A percentile compares a stretch with the other conserved stretches of the same genome.
These are phyloP conservation scores for Hetaerina americana DNA, from an alignment of 1,140 invertebrate species.

Conservation along the genomic window DNA sequence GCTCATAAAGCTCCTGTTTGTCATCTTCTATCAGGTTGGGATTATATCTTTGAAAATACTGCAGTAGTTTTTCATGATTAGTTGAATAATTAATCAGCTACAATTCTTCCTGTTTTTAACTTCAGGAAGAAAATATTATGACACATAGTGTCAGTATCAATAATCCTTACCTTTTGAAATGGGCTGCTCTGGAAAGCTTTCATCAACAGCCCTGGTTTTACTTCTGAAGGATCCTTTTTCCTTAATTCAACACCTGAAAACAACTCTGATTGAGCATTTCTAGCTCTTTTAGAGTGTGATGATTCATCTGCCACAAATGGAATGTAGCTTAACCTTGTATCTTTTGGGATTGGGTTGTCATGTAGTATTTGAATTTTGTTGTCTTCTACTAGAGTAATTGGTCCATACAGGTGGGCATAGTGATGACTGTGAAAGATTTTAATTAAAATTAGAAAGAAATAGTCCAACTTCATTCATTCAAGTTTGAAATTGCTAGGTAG, in stretches of 20 bases:
- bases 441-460: too few relatives aligned
- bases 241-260: conserved; percentile 11
- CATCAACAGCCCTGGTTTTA: not conserved
- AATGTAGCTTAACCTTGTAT: too few relatives aligned
- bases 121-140: not conserved
- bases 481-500: not conserved
- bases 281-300: too few relatives aligned
- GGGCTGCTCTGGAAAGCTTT: conserved; percentile 15
- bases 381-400: conserved; percentile 25
- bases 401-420: conserved; percentile 31
- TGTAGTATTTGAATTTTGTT: conserved; percentile 12
- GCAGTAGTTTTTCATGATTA: conserved; percentile 3
- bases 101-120: not conserved
- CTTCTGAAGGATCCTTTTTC: not conserved
- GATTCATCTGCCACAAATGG: conserved; percentile 5
- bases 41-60: conserved; percentile 30
- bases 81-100: not conserved
- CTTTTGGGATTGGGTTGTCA: too few relatives aligned
- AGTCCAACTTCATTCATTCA: not conserved
- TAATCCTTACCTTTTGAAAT: conserved; percentile 15
- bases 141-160: not conserved
- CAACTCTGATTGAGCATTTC: too few relatives aligned
- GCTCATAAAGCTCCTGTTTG: conserved; percentile 23
- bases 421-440: conserved; percentile 25
- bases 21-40: conserved; percentile 29